Percentiles rank a stretch among this genome's conserved stretches.
These are phyloP conservation scores for Orchestia grillus DNA, from an alignment of 1,140 invertebrate genomes.

Conservation along the genomic window DNA sequence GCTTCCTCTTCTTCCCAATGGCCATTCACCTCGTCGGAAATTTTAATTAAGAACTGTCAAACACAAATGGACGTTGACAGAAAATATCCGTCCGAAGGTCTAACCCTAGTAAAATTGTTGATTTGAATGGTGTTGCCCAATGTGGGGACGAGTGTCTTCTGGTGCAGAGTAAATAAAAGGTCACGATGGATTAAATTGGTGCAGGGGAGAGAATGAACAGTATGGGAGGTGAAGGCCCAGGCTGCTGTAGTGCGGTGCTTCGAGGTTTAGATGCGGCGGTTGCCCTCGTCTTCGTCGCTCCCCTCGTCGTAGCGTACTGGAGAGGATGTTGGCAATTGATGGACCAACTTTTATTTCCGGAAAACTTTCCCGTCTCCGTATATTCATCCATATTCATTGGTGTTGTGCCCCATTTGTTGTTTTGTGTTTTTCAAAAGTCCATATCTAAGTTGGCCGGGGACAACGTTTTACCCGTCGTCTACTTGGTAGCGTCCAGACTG, in stretches of 20 bases:
- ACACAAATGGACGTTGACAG: slow-evolving; percentile 54
- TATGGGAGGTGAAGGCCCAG: slow-evolving; percentile 12
- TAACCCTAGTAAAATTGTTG: neutral
- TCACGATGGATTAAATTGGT: slow-evolving; percentile 7
- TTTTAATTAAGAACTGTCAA: slow-evolving; percentile 56
- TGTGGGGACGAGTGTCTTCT: neutral
- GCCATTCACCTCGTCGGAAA: slow-evolving; percentile 49
- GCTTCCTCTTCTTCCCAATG: slow-evolving; percentile 53
- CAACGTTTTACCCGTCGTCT: slow-evolving; percentile 77
- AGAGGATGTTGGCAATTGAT: slow-evolving; percentile 86
- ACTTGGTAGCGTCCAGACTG: slow-evolving; percentile 80
- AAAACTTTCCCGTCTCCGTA: slow-evolving; percentile 75
- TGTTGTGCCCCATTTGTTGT: slow-evolving; percentile 78
- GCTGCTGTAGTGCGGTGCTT: slow-evolving; percentile 71
- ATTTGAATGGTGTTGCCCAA: neutral
- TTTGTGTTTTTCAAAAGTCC: slow-evolving; percentile 76
- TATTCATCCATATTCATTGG: slow-evolving; percentile 80
- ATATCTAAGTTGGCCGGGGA: slow-evolving; percentile 78
- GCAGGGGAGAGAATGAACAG: neutral
- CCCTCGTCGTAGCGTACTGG: slow-evolving; percentile 87
- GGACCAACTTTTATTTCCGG: slow-evolving; percentile 79
- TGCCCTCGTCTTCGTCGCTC: slow-evolving; percentile 80
- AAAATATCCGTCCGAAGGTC: slow-evolving; percentile 40
- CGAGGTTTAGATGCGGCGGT: slow-evolving; percentile 80
- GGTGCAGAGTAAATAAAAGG: neutral